A percentile compares a stretch with the other conserved stretches of the same genome.
Conservation (phyloP, 2,113 vertebrate species). For the Probosciger aterrimus region DNA sequence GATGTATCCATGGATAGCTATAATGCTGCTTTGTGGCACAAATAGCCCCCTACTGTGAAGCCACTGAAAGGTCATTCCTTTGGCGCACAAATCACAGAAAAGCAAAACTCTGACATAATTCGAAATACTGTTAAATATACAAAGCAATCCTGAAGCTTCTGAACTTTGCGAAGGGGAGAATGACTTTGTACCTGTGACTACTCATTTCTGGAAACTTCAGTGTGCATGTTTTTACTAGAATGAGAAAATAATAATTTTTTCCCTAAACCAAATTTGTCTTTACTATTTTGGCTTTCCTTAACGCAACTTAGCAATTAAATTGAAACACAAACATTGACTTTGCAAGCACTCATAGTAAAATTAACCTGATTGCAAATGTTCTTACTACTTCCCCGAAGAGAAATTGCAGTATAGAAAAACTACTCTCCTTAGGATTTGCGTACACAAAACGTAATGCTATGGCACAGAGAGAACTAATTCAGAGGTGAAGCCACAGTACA, state of each 20-base stretch:
- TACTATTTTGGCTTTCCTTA: neutral
- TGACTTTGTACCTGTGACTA: neutral
- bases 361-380: neutral
- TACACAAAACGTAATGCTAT: neutral
- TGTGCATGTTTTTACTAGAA: neutral
- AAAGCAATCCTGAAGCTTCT: neutral
- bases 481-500: neutral
- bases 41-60: neutral
- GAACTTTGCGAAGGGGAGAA: neutral
- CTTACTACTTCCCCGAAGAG: neutral
- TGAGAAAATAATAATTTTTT: neutral
- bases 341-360: neutral
- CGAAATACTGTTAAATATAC: neutral
- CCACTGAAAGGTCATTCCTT: neutral
- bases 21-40: neutral
- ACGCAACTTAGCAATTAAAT: neutral
- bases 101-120: neutral
- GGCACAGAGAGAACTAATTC: neutral
- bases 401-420: neutral
- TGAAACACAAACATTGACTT: neutral
- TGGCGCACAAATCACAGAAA: neutral
- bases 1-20: neutral
- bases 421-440: neutral
- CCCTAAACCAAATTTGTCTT: neutral
- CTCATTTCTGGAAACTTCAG: neutral